Evolutionary conservation across 2,113 vertebrate genomes (phyloP).

Genomic region (Atlantisia rogersi): DNA sequence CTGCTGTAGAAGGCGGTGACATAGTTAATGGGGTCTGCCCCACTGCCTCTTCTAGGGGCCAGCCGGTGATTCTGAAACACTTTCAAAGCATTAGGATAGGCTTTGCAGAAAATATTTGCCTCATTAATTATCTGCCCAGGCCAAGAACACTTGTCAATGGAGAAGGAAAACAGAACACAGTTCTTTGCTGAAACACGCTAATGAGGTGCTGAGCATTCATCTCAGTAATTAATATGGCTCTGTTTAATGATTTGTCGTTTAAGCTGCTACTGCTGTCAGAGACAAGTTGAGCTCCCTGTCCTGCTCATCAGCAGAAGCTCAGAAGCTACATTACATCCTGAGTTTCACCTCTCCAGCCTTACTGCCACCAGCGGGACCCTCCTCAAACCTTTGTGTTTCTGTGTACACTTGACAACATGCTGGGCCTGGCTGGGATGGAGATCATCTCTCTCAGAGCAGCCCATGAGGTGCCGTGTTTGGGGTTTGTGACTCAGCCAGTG

Average conservation of each 20-base stretch:
- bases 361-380: background rate
- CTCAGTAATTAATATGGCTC: background rate
- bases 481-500: background rate
- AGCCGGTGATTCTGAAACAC: background rate
- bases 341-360: background rate
- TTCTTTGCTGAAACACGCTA: background rate
- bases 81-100: background rate
- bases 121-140: constrained; percentile 9
- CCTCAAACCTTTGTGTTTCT: background rate
- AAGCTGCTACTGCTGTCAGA: background rate
- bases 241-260: background rate
- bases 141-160: background rate
- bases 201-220: background rate
- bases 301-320: background rate
- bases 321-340: background rate
- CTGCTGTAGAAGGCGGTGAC: background rate
- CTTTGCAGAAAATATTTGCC: background rate
- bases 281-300: background rate
- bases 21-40: background rate
- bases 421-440: background rate
- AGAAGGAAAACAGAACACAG: background rate
- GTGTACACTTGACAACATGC: rapidly evolving
- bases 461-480: background rate
- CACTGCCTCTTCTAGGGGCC: background rate
- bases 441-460: background rate